These are phyloP conservation scores for Ptiloglossa arizonensis DNA, from an alignment of 1,140 invertebrate genomes.

Conservation along the genomic window DNA sequence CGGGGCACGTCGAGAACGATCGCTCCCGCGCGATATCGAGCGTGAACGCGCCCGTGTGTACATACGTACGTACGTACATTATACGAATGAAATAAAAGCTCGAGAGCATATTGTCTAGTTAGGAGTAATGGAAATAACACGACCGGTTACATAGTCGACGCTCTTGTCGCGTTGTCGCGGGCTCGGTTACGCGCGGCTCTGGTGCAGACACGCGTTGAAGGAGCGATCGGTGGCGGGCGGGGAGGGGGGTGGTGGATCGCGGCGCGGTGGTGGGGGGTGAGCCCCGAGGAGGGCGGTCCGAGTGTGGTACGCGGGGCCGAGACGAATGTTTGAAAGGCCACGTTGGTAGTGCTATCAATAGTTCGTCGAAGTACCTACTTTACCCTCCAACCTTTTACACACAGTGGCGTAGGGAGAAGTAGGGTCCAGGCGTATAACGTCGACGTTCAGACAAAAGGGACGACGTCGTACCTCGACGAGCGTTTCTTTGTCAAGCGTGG, in stretches of 20 bases:
- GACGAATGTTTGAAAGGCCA: conserved; percentile 66
- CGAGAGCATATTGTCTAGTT: conserved; percentile 21
- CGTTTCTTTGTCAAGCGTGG: neutral
- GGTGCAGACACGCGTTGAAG: neutral
- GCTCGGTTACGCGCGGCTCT: neutral
- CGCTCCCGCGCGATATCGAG: conserved; percentile 13
- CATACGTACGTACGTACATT: neutral
- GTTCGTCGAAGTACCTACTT: conserved; percentile 61
- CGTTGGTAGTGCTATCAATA: conserved; percentile 68
- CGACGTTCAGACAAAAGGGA: conserved; percentile 41
- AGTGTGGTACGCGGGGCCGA: conserved; percentile 50
- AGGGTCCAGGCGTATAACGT: conserved; percentile 46
- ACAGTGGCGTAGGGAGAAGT: conserved; percentile 41
- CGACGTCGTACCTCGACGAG: neutral
- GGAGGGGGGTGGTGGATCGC: too few relatives aligned
- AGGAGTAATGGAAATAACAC: conserved; percentile 41
- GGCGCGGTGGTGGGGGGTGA: too few relatives aligned
- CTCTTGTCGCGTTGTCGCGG: neutral
- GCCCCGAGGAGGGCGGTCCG: too few relatives aligned
- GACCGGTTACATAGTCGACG: conserved; percentile 25
- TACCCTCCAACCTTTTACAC: conserved; percentile 58
- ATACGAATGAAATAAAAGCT: conserved; percentile 41
- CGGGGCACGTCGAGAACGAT: neutral
- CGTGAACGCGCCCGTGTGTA: neutral
- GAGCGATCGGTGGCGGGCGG: too few relatives aligned